Evolutionary conservation across 2,888 invertebrate species (phyloP), one percentile per base, ranked within the genome.

Genomic region (Hemistola chrysoprasaria): DNA sequence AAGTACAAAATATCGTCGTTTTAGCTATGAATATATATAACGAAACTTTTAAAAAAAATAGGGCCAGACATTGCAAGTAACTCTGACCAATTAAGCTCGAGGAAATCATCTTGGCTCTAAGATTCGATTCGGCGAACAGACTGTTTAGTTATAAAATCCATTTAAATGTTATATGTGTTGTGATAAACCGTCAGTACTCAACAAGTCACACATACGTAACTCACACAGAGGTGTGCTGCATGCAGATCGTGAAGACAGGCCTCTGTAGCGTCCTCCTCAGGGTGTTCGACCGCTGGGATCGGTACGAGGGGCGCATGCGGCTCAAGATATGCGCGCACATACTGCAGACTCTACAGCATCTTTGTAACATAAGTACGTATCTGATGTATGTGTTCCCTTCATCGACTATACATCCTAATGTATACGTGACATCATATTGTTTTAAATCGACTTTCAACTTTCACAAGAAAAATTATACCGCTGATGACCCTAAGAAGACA

Each of bases 241-340:
- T 88, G 73, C 91, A 91, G 80, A 90, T 92, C 66, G 90, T 91
- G 62, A 92, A 92, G 83, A 87, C 89, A 60, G 91, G 91, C 52
- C 84, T 92, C 56, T 85, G 90, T 61, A 80, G 82, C 64, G 79
- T 90, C 55, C 72, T 92, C 44, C 85, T 92, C 70, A 82, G 91
- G 51, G 87, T 92, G 60, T 91, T 92, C 77, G 92, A 92, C 68
- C 83, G 91, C 24, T 92, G 92, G 92, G 92, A 92, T 50, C 90
- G 90, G 65, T 92, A 90, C 73, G 92, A 92, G 59, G 91, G 92
- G 6, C 91, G 90, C 70, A 87, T 91, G 78, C 83, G 91, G 50
- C 80, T 92, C 56, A 92, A 91, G 82, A 91, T 92, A 56, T 91
- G 90, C 62, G 90, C 90, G 39, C 90, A 90, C 65, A 88, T 90